Evolutionary conservation across 2,888 invertebrate genomes (phyloP).

Genomic region (Folsomia candida): DNA sequence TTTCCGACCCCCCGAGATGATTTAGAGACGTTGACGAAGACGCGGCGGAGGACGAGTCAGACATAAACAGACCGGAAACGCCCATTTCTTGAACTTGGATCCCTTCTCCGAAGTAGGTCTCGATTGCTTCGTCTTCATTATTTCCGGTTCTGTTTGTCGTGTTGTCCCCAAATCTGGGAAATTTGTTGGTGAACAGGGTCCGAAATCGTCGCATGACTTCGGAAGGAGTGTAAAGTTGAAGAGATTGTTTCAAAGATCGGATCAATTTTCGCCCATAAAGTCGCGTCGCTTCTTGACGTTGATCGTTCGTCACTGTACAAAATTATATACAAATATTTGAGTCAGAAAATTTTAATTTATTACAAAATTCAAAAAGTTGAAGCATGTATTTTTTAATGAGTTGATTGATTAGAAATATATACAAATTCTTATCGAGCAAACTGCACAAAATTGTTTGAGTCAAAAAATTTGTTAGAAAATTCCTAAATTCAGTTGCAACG

Average conservation of each 20-base stretch:
- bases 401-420: no score
- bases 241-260: slow-evolving; percentile 20
- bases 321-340: background rate
- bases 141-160: background rate
- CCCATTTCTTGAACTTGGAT: background rate
- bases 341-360: background rate
- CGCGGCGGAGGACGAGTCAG: background rate
- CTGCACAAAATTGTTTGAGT: no score
- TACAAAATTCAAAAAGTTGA: no score
- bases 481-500: no score
- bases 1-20: background rate
- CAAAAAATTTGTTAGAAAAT: no score
- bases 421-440: no score
- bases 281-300: slow-evolving; percentile 63
- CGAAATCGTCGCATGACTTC: background rate
- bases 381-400: no score
- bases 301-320: slow-evolving; percentile 66
- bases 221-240: background rate
- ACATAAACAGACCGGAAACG: background rate
- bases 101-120: background rate
- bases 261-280: slow-evolving; percentile 57
- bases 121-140: background rate
- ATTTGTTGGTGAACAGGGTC: background rate
- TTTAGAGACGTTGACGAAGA: background rate
- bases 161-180: background rate